Base-by-base conservation (phyloP, 2,888 invertebrate genomes). In the Amiota mariae region DNA sequence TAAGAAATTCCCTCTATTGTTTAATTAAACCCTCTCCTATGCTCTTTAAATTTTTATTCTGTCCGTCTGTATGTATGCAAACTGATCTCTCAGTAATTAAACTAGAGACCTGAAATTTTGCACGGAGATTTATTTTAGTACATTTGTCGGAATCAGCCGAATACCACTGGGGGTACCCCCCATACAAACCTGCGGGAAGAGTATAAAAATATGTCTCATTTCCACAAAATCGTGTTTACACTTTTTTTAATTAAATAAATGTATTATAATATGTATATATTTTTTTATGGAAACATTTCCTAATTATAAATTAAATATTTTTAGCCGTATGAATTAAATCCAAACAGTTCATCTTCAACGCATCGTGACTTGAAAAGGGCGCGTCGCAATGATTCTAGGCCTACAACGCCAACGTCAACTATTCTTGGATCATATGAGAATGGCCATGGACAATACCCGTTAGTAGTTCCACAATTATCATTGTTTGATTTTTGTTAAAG, bases 281-380 rank as follows among this genome's bases (percentile, higher is more conserved):
- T n/a, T n/a, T 24, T 24, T 24, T 24, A 24, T 24, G 24, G 1
- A 24, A 24, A 24, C 24, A 24, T 24, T 36, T 36, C 2, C 71
- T 72, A 54, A 48, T 70, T 59, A 51, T 49, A 51, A 59, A 73
- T 75, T 57, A 83, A 70, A 87, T 90, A 90, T 84, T 92, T 92
- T 86, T 92, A 93, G 91, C 93, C 93, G 74, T 93, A 93, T 86
- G 93, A 93, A 81, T 92, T 93, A 73, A 87, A 88, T 78, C 87
- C 89, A 51, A 87, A 88, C 80, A 85, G 85, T 81, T 85, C 85
- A 76, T 82, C 85, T 73, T 79, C 84, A 73, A 85, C 87, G 76
- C 85, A 84, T 90, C 92, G 90, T 87, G 92, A 85, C 85, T 88
- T 87, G 87, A 91, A 89, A 89, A 90, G 85, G 87, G 90, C 87